Conservation (phyloP, 2,888 invertebrate genomes). For the Philereme vetulata region DNA sequence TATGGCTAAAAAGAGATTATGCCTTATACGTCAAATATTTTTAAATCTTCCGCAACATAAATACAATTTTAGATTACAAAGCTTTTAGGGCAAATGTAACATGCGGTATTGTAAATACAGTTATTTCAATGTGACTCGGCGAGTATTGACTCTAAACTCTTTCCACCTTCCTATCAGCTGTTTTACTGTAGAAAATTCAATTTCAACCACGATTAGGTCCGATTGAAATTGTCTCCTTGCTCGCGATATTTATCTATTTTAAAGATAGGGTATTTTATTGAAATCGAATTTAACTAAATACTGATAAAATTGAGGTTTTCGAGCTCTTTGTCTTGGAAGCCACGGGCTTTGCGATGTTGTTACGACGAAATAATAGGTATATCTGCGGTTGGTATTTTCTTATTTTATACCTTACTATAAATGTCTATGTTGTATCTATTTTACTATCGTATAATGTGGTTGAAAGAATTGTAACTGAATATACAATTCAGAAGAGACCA, state of each 20-base stretch:
- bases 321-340: conserved; percentile 15
- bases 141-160: conserved; percentile 30
- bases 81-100: conserved; percentile 22
- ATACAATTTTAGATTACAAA: conserved; percentile 16
- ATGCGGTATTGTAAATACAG: conserved; percentile 22
- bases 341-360: conserved; percentile 4
- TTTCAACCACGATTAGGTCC: conserved; percentile 30
- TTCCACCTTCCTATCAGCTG: conserved; percentile 30
- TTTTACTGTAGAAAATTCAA: conserved; percentile 27
- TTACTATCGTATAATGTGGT: too few species aligned
- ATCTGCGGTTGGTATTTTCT: not conserved
- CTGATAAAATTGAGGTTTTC: conserved; percentile 23
- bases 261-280: conserved; percentile 25
- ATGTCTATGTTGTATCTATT: too few species aligned
- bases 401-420: not conserved
- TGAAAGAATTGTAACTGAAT: too few species aligned
- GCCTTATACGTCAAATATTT: conserved; percentile 14
- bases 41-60: conserved; percentile 13
- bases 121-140: conserved; percentile 26
- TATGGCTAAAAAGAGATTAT: conserved; percentile 5
- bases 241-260: conserved; percentile 24
- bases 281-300: conserved; percentile 28
- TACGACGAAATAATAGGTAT: not conserved
- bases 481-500: too few species aligned
- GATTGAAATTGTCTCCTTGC: conserved; percentile 26